Base-by-base conservation (phyloP, 2,888 invertebrate species). In the Drosophila demipolita region DNA sequence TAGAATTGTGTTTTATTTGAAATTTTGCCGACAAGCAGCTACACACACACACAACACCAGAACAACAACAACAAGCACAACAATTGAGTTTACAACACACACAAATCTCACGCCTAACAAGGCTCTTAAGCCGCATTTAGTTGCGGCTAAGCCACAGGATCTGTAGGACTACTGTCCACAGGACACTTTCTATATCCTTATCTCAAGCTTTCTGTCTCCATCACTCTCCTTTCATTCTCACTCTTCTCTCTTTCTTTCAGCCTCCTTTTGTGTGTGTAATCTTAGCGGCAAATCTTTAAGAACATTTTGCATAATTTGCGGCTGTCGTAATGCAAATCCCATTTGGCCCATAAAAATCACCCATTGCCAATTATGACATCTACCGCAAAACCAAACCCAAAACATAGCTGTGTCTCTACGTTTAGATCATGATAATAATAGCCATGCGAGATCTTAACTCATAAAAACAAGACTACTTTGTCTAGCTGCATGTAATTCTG, bases 71-170 rank as follows among this genome's bases (percentile, higher is more conserved):
- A 45, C 45, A 45, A 15, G 3, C 48, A 45, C 17, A 60, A 60
- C 60, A 60, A 60, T 38, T 60, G 40, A 69, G 58, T 53, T 53
- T 23, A 54, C 71, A 62, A 54, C 60, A 66, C 20, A 57, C 62
- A 70, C 70, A 80, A 89, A 85, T 81, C 90, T 85, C 90, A 89
- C 86, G 90, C 90, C 90, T 86, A 89, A 89, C 82, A 87, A 77
- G 85, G 49, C 75, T 73, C 82, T 80, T 84, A 86, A 84, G 82
- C 85, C 87, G 85, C 85, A 89, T 87, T 89, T 85, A 85, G 85
- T 73, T 80, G 76, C 60, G 73, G 83, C 88, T 86, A 73, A 86
- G 83, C 88, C 72, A 52, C 45, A 71, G 74, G 62, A 73, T 73
- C 63, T 65, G 12, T 33, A 49, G 49, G 55, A 15, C 66, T 23